Evolutionary conservation across 1,140 invertebrate species (phyloP).

Genomic region (Aphaenogaster floridana): DNA sequence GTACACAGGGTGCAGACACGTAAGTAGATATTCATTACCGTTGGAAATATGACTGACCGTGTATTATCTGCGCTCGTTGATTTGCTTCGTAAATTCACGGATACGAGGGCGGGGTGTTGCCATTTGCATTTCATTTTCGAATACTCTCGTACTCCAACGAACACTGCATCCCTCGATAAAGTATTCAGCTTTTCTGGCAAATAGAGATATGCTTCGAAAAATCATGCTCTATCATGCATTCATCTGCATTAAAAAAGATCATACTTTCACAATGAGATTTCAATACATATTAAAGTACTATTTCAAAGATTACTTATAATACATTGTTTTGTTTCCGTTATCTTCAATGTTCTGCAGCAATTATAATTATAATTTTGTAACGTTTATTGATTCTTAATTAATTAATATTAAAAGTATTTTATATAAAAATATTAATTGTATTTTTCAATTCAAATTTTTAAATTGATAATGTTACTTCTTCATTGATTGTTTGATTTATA

Average conservation of each 20-base stretch:
- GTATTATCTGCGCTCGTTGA: slow-evolving; percentile 66
- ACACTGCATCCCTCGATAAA: neutral
- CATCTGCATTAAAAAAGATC: neutral
- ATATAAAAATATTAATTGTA: no score
- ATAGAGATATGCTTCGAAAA: slow-evolving; percentile 12
- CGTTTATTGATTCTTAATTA: neutral
- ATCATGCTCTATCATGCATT: neutral
- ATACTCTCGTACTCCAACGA: neutral
- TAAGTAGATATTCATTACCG: slow-evolving; percentile 69
- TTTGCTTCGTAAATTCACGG: slow-evolving; percentile 46
- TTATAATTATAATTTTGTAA: neutral
- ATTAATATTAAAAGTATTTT: neutral
- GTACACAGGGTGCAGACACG: slow-evolving; percentile 39
- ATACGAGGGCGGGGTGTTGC: neutral
- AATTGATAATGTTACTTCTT: no score
- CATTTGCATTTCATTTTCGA: slow-evolving; percentile 1
- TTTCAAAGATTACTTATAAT: neutral
- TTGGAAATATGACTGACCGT: slow-evolving; percentile 63
- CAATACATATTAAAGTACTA: neutral
- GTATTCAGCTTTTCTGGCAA: neutral
- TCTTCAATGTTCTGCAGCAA: neutral
- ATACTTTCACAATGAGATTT: neutral
- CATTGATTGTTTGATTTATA: no score
- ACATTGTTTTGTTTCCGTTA: neutral
- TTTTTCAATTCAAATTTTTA: no score